These are phyloP conservation scores for Procambarus clarkii DNA, from an alignment of 1,140 invertebrate genomes.

Conservation along the genomic window DNA sequence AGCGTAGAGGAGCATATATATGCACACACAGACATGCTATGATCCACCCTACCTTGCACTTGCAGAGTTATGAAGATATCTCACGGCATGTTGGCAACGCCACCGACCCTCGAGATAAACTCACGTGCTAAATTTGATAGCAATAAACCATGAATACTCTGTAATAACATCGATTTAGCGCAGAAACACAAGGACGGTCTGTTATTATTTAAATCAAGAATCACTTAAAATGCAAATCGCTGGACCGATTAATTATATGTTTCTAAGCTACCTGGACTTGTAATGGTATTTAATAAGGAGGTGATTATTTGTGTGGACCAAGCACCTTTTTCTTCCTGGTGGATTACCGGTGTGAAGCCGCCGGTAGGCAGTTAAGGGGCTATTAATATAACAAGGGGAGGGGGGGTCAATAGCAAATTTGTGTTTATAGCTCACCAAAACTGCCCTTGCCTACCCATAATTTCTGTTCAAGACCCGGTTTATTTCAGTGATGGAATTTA, in stretches of 20 bases:
- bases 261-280: background rate
- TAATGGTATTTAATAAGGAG: conserved; percentile 1
- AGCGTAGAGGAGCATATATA: too few species aligned
- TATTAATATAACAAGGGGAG: background rate
- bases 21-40: too few species aligned
- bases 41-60: too few species aligned
- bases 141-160: background rate
- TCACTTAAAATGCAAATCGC: conserved; percentile 20
- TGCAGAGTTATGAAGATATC: too few species aligned
- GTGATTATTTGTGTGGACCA: conserved; percentile 2
- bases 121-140: background rate
- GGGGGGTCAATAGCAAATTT: too few species aligned
- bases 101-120: too few species aligned
- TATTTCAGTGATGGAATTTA: too few species aligned
- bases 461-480: too few species aligned
- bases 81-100: too few species aligned
- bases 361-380: background rate
- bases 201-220: background rate
- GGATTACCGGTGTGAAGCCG: background rate
- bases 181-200: background rate
- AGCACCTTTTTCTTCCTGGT: background rate
- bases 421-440: too few species aligned
- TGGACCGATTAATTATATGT: conserved; percentile 2
- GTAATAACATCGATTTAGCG: background rate
- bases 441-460: too few species aligned